Evolutionary conservation across 2,797 vertebrate genomes (phyloP), one percentile per base, ranked within the genome.

Genomic region (Brachyrhaphis roseni): DNA sequence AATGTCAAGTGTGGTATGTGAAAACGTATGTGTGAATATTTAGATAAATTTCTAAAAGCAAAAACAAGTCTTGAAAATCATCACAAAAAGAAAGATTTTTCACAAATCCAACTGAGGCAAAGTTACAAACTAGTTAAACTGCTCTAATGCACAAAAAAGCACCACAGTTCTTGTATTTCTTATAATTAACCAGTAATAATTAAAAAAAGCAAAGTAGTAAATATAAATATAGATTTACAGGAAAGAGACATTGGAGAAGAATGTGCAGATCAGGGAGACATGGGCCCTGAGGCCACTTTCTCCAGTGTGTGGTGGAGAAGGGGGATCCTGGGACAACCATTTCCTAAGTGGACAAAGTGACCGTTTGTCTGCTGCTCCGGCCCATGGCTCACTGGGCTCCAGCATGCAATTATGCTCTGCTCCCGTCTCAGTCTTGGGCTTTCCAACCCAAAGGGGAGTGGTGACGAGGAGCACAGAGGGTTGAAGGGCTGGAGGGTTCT

Each of bases 271-370:
- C 88, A 89, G 87, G 86, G 89, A 88, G 88, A 84, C 87, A 78
- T 71, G 74, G 73, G 90, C 87, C 90, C 85, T 57, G 46, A 92
- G 89, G 87, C 91, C 78, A 88, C 84, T 88, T 86, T 88, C 90
- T 93, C 80, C 90, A 92, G 92, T 94, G 93, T 94, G 89, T 86
- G 93, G 87, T 88, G 92, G 92, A 90, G 94, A 92, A 92, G 91
- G 93, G 93, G 92, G 93, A 94, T 95, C 94, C 93, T 94, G 93
- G 95, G 94, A 95, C 95, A 95, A 94, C 91, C 92, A 93, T 95
- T 95, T 95, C 93, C 94, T 92, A 90, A 93, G 92, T 93, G 91
- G 94, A 95, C 95, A 95, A 95, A 95, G 94, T 95, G 92, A 85
- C 93, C 87, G 89, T 95, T 95, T 95, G 94, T 95, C 91, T 93